Percentiles rank a stretch among this genome's conserved stretches.
phyloP scores from a whole-genome alignment of 1,140 invertebrate genomes.

The Pogonus chalceus region DNA sequence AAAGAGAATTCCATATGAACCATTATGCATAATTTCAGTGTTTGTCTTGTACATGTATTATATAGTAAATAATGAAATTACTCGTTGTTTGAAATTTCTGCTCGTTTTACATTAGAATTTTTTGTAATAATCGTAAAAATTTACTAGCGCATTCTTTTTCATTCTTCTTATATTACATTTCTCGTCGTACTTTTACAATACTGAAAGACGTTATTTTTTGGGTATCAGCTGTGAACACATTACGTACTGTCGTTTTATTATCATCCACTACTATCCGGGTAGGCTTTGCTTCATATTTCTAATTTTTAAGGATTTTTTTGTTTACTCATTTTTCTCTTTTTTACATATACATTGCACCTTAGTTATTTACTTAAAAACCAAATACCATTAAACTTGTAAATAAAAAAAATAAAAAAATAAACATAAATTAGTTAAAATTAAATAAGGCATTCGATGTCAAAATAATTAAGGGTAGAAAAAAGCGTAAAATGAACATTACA shows the following conservation, averaged over 20 bases:
- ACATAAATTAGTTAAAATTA: too few species aligned
- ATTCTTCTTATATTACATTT: background rate
- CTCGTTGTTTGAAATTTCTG: background rate
- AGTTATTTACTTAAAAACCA: too few species aligned
- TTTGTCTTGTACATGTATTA: background rate
- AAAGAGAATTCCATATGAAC: background rate
- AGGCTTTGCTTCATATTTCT: too few species aligned
- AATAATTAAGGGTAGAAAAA: too few species aligned
- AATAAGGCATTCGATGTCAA: too few species aligned
- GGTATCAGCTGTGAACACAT: background rate
- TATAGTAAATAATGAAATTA: background rate
- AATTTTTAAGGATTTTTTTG: too few species aligned
- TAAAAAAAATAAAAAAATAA: too few species aligned
- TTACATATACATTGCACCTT: too few species aligned
- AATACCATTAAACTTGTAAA: too few species aligned
- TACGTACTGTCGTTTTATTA: background rate
- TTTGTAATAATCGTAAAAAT: slow-evolving; percentile 2
- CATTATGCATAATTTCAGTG: slow-evolving; percentile 7
- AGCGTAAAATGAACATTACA: too few species aligned
- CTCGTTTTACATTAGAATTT: slow-evolving; percentile 3
- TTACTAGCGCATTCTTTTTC: slow-evolving; percentile 1
- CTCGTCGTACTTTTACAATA: background rate
- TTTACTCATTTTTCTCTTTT: too few species aligned
- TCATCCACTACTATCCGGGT: too few species aligned
- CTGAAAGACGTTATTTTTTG: background rate